Evolutionary conservation across 2,797 vertebrate species (phyloP).

Genomic region (Distichodus sexfasciatus): DNA sequence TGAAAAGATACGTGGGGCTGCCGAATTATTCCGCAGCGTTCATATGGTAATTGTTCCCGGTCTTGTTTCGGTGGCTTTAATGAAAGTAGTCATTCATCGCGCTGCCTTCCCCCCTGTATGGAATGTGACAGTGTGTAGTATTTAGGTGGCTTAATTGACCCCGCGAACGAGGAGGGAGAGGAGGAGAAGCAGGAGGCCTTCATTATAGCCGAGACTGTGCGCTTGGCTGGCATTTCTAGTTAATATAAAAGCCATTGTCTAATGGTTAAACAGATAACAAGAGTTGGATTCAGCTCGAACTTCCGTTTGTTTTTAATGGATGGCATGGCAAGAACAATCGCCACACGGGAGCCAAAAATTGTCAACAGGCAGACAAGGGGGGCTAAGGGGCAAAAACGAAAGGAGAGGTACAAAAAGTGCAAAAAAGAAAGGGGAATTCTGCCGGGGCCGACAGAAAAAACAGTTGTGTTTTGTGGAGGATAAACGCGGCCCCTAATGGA

Average conservation of each 20-base stretch:
- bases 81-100: conserved; percentile 69
- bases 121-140: conserved; percentile 71
- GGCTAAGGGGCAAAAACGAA: not conserved
- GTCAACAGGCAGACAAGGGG: not conserved
- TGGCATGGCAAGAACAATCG: conserved; percentile 35
- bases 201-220: conserved; percentile 34
- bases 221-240: conserved; percentile 43
- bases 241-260: conserved; percentile 47
- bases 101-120: conserved; percentile 60
- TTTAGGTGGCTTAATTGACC: conserved; percentile 73
- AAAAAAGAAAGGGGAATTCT: not conserved
- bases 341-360: not conserved
- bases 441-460: not conserved
- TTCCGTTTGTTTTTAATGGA: conserved; percentile 27
- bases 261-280: conserved; percentile 45
- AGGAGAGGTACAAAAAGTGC: not conserved
- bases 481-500: conserved; percentile 1
- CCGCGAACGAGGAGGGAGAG: conserved; percentile 58
- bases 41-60: conserved; percentile 71
- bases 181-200: conserved; percentile 3
- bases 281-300: conserved; percentile 31
- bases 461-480: not conserved
- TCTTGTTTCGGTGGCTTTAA: conserved; percentile 70
- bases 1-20: conserved; percentile 41
- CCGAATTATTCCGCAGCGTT: conserved; percentile 59